Percentiles rank a stretch among this genome's conserved stretches.
Conservation (phyloP, 1,140 invertebrate genomes). For the Drosophila sucinea region DNA sequence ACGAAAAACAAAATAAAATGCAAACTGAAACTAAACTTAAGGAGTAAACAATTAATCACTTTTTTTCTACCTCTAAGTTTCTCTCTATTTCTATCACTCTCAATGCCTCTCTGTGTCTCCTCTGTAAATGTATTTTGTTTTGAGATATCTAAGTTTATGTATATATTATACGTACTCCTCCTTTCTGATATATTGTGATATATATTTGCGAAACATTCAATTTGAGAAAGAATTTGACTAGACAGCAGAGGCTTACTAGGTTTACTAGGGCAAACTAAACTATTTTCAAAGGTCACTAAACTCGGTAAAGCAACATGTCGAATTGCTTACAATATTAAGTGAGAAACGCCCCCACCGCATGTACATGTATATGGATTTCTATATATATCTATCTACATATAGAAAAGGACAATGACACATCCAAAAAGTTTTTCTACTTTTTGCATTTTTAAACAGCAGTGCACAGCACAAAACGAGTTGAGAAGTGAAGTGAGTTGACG, state of each 20-base stretch:
- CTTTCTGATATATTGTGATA: conserved; percentile 27
- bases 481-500: conserved; percentile 1
- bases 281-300: conserved; percentile 17
- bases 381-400: neutral
- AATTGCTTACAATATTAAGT: neutral
- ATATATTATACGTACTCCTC: conserved; percentile 51
- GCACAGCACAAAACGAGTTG: neutral
- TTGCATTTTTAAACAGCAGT: conserved; percentile 43
- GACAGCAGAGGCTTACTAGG: conserved; percentile 31
- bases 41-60: conserved; percentile 6
- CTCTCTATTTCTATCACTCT: conserved; percentile 4
- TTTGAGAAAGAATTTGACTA: conserved; percentile 42
- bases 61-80: neutral
- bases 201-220: conserved; percentile 64
- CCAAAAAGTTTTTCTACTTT: conserved; percentile 23
- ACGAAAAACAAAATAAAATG: neutral
- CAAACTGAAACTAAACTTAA: neutral
- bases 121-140: conserved; percentile 6
- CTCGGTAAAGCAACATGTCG: conserved; percentile 1
- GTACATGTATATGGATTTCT: conserved; percentile 10
- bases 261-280: neutral
- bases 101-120: neutral
- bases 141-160: conserved; percentile 26
- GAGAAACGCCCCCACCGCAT: neutral
- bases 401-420: conserved; percentile 62